Evolutionary conservation across 1,140 invertebrate genomes (phyloP).

Genomic region (Zaprionus ornatus): DNA sequence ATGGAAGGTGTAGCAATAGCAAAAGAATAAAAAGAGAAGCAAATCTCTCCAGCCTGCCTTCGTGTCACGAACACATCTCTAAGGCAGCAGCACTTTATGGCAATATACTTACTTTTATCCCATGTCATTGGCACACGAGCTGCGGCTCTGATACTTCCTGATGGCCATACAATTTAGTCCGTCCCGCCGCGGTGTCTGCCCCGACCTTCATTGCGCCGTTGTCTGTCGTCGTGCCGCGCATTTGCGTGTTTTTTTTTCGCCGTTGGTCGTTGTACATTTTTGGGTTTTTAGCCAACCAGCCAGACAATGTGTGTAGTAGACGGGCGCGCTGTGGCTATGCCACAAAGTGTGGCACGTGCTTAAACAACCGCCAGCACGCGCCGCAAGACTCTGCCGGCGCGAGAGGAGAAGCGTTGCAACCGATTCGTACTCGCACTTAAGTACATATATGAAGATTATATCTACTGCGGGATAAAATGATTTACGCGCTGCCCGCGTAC

Average conservation of each 20-base stretch:
- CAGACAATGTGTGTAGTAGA: slow-evolving; percentile 18
- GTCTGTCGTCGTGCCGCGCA: not conserved
- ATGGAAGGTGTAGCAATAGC: too few species aligned
- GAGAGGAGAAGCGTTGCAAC: not conserved
- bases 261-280: slow-evolving; percentile 1
- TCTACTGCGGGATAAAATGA: slow-evolving; percentile 73
- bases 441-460: slow-evolving; percentile 53
- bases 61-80: not conserved
- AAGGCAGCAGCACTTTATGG: not conserved
- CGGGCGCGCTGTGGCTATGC: not conserved
- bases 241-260: slow-evolving; percentile 7
- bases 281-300: slow-evolving; percentile 10
- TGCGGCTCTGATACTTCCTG: slow-evolving; percentile 41
- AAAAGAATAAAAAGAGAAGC: not conserved
- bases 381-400: not conserved
- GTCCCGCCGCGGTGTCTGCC: not conserved
- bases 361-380: slow-evolving; percentile 8
- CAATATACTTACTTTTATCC: slow-evolving; percentile 56
- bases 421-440: slow-evolving; percentile 12
- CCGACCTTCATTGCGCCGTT: too few species aligned
- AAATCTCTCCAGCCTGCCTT: not conserved
- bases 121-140: slow-evolving; percentile 54
- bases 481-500: slow-evolving; percentile 52
- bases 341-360: slow-evolving; percentile 29
- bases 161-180: slow-evolving; percentile 25